Evolutionary conservation across 1,140 invertebrate species (phyloP), one percentile per base, ranked within the genome.

Genomic region (Orchestia grillus): DNA sequence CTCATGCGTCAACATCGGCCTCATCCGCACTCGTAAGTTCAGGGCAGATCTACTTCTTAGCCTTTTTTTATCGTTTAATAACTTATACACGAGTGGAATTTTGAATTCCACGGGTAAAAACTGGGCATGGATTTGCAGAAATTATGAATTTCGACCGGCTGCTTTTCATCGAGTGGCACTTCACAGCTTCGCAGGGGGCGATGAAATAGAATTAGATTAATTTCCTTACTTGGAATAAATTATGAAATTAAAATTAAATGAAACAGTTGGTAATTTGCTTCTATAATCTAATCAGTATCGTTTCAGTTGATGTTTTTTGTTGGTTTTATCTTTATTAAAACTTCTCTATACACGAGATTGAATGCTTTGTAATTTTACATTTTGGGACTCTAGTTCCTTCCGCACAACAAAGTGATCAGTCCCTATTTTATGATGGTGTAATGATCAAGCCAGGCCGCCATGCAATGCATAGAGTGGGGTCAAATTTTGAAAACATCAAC

Each of bases 21-120:
- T 47, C 92, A 47, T 47, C 92, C 92, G 92, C 44, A 47, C 44
- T 40, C 92, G 92, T 94, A 47, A 45, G 92, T 94, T 28, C 15
- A n/a, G 43, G 11, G 11, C 36, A 3, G 11, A 77, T 77, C 62
- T 19, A 77, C 28, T 77, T 77, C 36, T 77, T 15, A 36, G 1
- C 11, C n/a, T n/a, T n/a, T 15, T 15, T 36, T 77, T 77, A 15
- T 77, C 1, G 28, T 77, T 19, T 28, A 77, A 36, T 77, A 23
- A 77, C 3, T 77, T 77, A 77, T 19, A 77, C 1, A 15, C 11
- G 28, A 36, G 28, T 77, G 11, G 28, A 1, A 77, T 36, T 36
- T 77, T 15, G 1, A 23, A 19, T 77, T 23, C 62, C 62, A 3
- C 36, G 1, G 28, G 62, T 36, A 36, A 77, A 3, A 77, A 77